Evolutionary conservation across 2,797 vertebrate genomes (phyloP).

Genomic region (Phaenicophaeus curvirostris): DNA sequence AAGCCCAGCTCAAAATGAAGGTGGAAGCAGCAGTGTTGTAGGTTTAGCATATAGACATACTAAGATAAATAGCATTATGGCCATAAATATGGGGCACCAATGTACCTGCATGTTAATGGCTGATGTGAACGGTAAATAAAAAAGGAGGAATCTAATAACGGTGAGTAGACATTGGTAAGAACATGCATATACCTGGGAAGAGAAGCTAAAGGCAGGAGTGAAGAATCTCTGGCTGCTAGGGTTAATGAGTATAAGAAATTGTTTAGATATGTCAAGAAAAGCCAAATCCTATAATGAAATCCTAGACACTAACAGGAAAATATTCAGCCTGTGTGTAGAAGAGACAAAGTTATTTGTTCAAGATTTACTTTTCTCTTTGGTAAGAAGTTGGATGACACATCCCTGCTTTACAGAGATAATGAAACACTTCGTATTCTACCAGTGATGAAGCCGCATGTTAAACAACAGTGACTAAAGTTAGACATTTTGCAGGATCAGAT

Average conservation of each 20-base stretch:
- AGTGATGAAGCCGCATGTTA: not conserved
- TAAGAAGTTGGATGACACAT: conserved; percentile 39
- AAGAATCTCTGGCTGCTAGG: not conserved
- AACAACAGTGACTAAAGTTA: conserved; percentile 54
- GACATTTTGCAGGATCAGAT: conserved; percentile 67
- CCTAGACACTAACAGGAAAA: conserved; percentile 6
- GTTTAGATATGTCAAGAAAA: not conserved
- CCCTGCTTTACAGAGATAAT: conserved; percentile 30
- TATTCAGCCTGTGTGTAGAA: not conserved
- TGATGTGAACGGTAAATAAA: not conserved
- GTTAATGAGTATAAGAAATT: not conserved
- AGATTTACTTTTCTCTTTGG: conserved; percentile 25
- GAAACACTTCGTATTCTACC: conserved; percentile 28
- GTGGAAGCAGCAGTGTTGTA: not conserved
- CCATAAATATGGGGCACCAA: not conserved
- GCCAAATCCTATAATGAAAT: conserved; percentile 1
- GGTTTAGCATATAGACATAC: not conserved
- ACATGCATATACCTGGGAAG: not conserved
- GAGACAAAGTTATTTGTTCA: conserved; percentile 20
- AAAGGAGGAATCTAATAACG: not conserved
- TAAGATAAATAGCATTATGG: not conserved
- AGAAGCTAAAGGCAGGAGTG: not conserved
- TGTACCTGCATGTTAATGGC: not conserved
- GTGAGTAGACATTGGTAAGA: not conserved
- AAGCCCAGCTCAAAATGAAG: not conserved